Evolutionary conservation across 2,888 invertebrate species (phyloP).

Genomic region (Microchrysa polita): DNA sequence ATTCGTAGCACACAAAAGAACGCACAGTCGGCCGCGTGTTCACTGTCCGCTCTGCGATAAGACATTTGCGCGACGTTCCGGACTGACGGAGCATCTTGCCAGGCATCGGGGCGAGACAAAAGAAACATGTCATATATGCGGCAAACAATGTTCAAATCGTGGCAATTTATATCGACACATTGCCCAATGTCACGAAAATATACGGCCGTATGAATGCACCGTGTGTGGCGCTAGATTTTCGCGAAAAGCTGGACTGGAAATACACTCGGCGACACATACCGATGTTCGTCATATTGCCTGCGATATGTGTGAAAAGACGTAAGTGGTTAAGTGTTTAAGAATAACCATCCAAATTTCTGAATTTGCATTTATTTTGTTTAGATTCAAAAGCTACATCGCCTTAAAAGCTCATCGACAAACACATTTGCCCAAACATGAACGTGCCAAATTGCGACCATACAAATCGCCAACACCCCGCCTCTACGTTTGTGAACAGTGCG

Average conservation of each 20-base stretch:
- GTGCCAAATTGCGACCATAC: background rate
- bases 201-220: constrained; percentile 36
- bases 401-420: constrained; percentile 48
- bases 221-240: constrained; percentile 44
- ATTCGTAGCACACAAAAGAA: constrained; percentile 43
- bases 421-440: constrained; percentile 49
- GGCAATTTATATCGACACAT: constrained; percentile 48
- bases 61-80: constrained; percentile 41
- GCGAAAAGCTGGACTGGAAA: constrained; percentile 33
- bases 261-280: constrained; percentile 45
- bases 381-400: constrained; percentile 49
- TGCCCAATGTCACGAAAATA: constrained; percentile 42
- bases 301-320: constrained; percentile 47
- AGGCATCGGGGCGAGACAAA: constrained; percentile 38
- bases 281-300: constrained; percentile 42
- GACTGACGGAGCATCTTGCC: constrained; percentile 41
- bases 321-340: background rate
- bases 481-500: constrained; percentile 45
- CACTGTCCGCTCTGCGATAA: constrained; percentile 45
- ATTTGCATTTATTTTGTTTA: constrained; percentile 24
- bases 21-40: constrained; percentile 30
- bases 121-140: constrained; percentile 42
- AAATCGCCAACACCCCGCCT: background rate
- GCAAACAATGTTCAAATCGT: constrained; percentile 45
- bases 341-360: no score